Evolutionary conservation across 2,797 vertebrate genomes (phyloP).

Genomic region (Tenualosa ilisha): DNA sequence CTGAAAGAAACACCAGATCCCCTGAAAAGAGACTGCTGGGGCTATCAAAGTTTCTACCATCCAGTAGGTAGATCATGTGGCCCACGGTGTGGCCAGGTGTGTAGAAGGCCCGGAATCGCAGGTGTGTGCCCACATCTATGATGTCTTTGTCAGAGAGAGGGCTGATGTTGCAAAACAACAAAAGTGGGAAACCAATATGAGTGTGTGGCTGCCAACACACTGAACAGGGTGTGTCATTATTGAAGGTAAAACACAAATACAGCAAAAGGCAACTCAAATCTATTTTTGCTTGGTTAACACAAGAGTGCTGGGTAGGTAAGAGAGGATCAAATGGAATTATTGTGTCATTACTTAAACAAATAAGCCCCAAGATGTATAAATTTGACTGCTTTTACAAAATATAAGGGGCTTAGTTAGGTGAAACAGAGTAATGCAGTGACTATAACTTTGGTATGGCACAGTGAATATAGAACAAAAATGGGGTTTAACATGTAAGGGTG

Average conservation of each 20-base stretch:
- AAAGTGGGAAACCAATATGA: constrained; percentile 18
- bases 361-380: too few relatives aligned
- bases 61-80: constrained; percentile 93
- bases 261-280: background rate
- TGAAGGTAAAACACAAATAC: too few relatives aligned
- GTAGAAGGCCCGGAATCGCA: constrained; percentile 87
- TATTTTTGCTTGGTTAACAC: background rate
- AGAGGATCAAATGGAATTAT: background rate
- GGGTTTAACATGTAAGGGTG: too few relatives aligned
- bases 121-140: constrained; percentile 76
- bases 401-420: too few relatives aligned
- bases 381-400: too few relatives aligned
- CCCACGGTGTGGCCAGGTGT: constrained; percentile 96
- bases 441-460: too few relatives aligned
- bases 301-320: background rate
- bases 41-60: constrained; percentile 74
- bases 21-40: constrained; percentile 95
- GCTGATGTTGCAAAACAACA: constrained; percentile 60
- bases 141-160: constrained; percentile 86
- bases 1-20: constrained; percentile 95
- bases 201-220: background rate
- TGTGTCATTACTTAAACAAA: too few relatives aligned
- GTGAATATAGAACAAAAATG: too few relatives aligned
- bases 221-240: background rate
- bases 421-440: too few relatives aligned